Conservation (phyloP, 1,140 invertebrate species). For the Hesperophylax magnus region DNA sequence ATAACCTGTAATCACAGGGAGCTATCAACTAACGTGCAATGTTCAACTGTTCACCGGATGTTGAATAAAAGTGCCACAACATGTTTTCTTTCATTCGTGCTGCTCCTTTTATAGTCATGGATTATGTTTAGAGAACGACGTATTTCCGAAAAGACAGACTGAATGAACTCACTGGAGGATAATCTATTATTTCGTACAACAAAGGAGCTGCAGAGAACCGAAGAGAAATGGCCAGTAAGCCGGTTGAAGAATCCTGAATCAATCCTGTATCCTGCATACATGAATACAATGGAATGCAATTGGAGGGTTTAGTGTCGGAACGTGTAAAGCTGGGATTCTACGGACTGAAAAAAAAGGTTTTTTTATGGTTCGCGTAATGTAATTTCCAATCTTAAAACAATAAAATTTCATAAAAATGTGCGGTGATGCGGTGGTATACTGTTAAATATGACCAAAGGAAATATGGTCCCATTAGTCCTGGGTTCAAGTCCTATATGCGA, state of each 20-base stretch:
- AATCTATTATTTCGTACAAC: constrained; percentile 15
- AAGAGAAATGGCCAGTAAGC: constrained; percentile 20
- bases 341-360: too few species aligned
- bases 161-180: background rate
- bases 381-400: background rate
- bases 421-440: too few species aligned
- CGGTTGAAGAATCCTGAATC: constrained; percentile 29
- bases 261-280: constrained; percentile 7
- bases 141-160: background rate
- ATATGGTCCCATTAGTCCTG: too few species aligned
- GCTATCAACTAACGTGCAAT: background rate
- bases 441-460: too few species aligned
- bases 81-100: constrained; percentile 11
- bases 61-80: background rate
- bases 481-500: too few species aligned
- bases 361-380: too few species aligned
- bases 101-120: background rate
- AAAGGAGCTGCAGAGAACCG: background rate
- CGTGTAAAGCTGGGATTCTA: too few species aligned
- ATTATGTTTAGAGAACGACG: background rate
- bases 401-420: too few species aligned
- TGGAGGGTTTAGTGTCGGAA: too few species aligned
- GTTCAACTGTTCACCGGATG: constrained; percentile 1
- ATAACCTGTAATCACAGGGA: background rate
- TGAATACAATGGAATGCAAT: too few species aligned